A percentile compares a stretch with the other conserved stretches of the same genome.
phyloP scores from a whole-genome alignment of 2,113 vertebrate genomes.

The Urocynchramus pylzowi region DNA sequence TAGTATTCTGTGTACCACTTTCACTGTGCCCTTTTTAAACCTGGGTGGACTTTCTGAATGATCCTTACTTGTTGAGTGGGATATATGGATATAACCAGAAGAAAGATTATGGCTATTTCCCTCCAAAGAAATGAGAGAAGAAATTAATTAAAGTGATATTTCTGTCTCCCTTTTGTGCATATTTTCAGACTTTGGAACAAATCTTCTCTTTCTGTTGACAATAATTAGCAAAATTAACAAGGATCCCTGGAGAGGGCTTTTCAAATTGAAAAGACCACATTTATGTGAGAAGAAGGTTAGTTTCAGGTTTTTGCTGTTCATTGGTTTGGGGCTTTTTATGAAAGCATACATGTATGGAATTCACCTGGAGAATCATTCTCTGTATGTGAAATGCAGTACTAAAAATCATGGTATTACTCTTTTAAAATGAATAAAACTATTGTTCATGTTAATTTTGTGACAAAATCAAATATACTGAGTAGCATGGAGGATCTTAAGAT shows the following conservation, averaged over 20 bases:
- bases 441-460: neutral
- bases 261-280: neutral
- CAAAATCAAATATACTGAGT: neutral
- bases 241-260: neutral
- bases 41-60: neutral
- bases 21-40: neutral
- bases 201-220: neutral
- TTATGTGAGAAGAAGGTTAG: neutral
- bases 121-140: neutral
- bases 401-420: neutral
- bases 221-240: neutral
- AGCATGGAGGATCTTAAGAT: neutral
- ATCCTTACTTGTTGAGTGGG: neutral
- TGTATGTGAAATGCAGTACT: neutral
- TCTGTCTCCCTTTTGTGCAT: neutral
- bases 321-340: rapidly evolving
- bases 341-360: neutral
- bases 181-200: neutral
- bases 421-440: neutral
- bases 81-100: neutral
- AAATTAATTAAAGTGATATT: neutral
- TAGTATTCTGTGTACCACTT: neutral
- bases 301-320: neutral
- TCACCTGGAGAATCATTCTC: neutral
- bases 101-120: neutral